Evolutionary conservation across 2,888 invertebrate species (phyloP).

Genomic region (Yponomeuta cagnagella): DNA sequence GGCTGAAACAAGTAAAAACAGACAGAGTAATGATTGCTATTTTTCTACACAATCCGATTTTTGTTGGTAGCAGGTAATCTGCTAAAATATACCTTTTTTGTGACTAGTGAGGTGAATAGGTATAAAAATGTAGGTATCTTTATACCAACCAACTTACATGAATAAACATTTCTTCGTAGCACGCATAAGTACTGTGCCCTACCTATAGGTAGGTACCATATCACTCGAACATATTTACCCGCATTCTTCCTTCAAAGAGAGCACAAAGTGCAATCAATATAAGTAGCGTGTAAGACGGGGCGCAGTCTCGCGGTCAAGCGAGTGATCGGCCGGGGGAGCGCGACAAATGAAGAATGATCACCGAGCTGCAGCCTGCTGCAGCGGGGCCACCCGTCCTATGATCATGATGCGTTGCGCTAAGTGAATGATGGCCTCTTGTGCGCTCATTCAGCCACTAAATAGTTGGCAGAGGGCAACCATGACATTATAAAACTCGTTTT

Average conservation of each 20-base stretch:
- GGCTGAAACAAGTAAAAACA: slow-evolving; percentile 53
- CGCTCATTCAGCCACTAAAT: not conserved
- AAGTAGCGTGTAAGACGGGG: slow-evolving; percentile 9
- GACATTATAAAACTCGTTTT: no score
- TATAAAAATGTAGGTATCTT: no score
- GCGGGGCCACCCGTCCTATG: slow-evolving; percentile 27
- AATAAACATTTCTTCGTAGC: no score
- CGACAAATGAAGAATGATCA: slow-evolving; percentile 73
- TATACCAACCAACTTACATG: no score
- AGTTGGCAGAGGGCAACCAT: not conserved
- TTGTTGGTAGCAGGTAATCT: not conserved
- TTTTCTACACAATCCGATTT: slow-evolving; percentile 42
- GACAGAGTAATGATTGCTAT: slow-evolving; percentile 52
- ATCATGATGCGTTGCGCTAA: slow-evolving; percentile 59
- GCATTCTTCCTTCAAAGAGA: not conserved
- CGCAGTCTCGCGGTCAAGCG: slow-evolving; percentile 35
- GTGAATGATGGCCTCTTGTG: slow-evolving; percentile 53
- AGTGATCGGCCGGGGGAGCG: slow-evolving; percentile 40
- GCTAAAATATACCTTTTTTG: no score
- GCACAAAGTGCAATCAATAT: slow-evolving; percentile 9
- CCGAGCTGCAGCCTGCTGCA: slow-evolving; percentile 35
- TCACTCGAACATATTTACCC: not conserved
- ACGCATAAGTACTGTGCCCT: no score
- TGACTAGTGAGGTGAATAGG: no score
- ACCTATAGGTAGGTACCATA: no score